Base-by-base conservation (phyloP, 2,797 vertebrate species). In the Spea hammondii region DNA sequence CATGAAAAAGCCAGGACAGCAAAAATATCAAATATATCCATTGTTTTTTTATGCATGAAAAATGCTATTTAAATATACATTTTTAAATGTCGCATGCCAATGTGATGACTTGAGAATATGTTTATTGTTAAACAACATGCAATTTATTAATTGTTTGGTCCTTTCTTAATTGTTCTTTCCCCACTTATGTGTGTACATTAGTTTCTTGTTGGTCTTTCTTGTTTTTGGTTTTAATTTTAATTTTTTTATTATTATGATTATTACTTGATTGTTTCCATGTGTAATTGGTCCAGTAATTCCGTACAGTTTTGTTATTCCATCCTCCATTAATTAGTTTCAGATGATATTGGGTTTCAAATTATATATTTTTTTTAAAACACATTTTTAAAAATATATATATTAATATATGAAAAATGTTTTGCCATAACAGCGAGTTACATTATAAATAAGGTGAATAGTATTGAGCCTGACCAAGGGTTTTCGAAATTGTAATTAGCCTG, bases 1-100 rank as follows among this genome's bases (percentile, higher is more conserved):
- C 59, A 62, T 62, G n/a, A 45, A 47, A 60, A 82, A 82, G 80
- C 80, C 80, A 48, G 57, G 80, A 82, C 80, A 82, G 80, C 80
- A 82, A 82, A 75, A 14, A 7, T 17, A 62, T 32, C 32, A 32
- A 32, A 32, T 32, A 32, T 32, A 59, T 59, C 55, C 32, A 9
- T 32, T 62, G 48, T 71, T 4, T 14, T 10, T 53, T 4, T 49
- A 60, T 57, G 70, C 70, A 70, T 69, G 49, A 13, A 32, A 9
- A 53, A 70, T 67, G 60, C n/a, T 59, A 10, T 65, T 74, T 8
- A 51, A 59, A 51, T 79, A 50, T 14, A 13, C 13, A 47, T 7
- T 75, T 7, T 14, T 59, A 50, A 32, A 9, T n/a, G 62, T 17
- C 55, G 75, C 80, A 77, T 74, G 65, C 47, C 44, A 7, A 45